Conservation (phyloP, 2,888 invertebrate genomes). For the Drepana falcataria region DNA sequence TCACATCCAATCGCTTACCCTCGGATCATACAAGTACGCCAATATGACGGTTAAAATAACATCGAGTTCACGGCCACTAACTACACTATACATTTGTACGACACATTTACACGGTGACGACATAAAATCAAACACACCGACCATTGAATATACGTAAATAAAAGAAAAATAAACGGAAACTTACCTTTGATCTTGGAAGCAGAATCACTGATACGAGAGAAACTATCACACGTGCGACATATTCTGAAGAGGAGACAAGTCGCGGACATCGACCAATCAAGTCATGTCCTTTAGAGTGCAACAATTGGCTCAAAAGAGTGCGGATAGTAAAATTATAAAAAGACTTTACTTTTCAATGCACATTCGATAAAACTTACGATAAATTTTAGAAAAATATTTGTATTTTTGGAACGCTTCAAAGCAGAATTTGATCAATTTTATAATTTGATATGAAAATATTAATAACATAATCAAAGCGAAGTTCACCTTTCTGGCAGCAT, state of each 20-base stretch:
- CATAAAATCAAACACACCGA: neutral
- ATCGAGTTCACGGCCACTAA: neutral
- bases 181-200: conserved; percentile 51
- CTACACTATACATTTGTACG: neutral
- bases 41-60: neutral
- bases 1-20: neutral
- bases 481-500: conserved; percentile 85
- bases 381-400: neutral
- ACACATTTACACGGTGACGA: neutral
- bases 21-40: neutral
- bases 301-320: conserved; percentile 34
- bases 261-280: conserved; percentile 55
- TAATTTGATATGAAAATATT: no score
- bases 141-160: conserved; percentile 16
- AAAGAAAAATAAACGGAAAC: conserved; percentile 44
- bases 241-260: conserved; percentile 49
- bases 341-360: neutral
- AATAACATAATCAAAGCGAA: neutral
- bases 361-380: neutral
- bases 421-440: no score
- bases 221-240: conserved; percentile 55
- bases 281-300: conserved; percentile 53
- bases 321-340: conserved; percentile 19
- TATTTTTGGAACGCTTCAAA: no score
- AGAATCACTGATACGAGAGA: conserved; percentile 36